phyloP scores from a whole-genome alignment of 1,140 invertebrate species.

The Drosophila insularis region DNA sequence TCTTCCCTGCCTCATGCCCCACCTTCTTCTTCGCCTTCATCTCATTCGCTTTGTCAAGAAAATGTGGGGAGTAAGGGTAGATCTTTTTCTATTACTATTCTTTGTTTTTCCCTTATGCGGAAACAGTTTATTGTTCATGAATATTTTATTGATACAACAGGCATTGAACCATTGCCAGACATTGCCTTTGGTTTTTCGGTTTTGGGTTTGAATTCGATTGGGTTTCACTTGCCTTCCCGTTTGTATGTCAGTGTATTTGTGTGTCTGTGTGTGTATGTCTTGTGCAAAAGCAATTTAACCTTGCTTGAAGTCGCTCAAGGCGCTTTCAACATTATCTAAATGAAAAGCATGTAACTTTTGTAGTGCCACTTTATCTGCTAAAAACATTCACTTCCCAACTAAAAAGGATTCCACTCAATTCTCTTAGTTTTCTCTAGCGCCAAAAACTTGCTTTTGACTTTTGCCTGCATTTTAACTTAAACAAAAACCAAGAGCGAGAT shows the following conservation, averaged over 20 bases:
- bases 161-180: constrained; percentile 29
- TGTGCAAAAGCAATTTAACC: background rate
- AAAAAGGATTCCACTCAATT: constrained; percentile 14
- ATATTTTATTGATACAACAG: constrained; percentile 68
- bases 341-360: constrained; percentile 10
- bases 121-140: constrained; percentile 57
- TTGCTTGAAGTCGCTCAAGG: background rate
- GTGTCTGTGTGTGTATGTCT: background rate
- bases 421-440: constrained; percentile 11
- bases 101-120: constrained; percentile 45
- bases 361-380: constrained; percentile 12
- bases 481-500: background rate
- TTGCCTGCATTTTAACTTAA: constrained; percentile 24
- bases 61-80: background rate
- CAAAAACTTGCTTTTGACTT: constrained; percentile 14
- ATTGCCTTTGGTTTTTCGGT: constrained; percentile 26
- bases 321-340: constrained; percentile 10
- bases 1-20: background rate
- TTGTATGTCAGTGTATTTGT: background rate
- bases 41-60: background rate
- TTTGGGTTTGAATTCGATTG: constrained; percentile 31
- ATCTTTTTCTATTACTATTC: constrained; percentile 7
- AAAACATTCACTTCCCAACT: constrained; percentile 3
- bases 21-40: background rate
- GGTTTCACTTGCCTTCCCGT: constrained; percentile 25